Evolutionary conservation across 2,113 vertebrate species (phyloP).

Genomic region (Coptodon rendalli): DNA sequence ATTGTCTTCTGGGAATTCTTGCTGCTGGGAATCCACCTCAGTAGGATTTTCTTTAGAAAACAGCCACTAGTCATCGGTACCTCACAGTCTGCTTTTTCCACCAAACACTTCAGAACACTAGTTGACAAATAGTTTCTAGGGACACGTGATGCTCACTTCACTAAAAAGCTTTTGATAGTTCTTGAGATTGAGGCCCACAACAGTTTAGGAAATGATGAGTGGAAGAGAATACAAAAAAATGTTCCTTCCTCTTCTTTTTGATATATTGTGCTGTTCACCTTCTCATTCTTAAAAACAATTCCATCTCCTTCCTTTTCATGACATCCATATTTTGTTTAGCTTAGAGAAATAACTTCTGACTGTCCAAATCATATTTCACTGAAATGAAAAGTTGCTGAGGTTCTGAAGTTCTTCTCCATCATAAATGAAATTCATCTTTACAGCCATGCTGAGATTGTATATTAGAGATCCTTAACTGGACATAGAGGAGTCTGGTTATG

Average conservation of each 20-base stretch:
- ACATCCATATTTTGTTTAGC: background rate
- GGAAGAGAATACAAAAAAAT: background rate
- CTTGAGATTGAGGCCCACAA: background rate
- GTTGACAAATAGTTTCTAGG: background rate
- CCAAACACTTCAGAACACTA: background rate
- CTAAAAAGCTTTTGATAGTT: background rate
- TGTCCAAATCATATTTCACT: background rate
- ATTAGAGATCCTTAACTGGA: background rate
- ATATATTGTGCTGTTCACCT: background rate
- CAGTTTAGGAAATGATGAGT: background rate
- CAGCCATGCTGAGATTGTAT: background rate
- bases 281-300: background rate
- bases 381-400: background rate
- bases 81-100: background rate
- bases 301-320: background rate
- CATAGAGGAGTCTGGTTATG: background rate
- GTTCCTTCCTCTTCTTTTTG: background rate
- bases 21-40: background rate
- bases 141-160: background rate
- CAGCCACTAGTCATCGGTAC: background rate
- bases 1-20: background rate
- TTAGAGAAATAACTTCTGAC: conserved; percentile 11
- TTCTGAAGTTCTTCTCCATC: background rate
- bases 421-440: background rate
- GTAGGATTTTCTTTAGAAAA: background rate